A percentile compares a stretch with the other conserved stretches of the same genome.
phyloP scores from a whole-genome alignment of 2,888 invertebrate genomes.

The Dinocampus coccinellae region DNA sequence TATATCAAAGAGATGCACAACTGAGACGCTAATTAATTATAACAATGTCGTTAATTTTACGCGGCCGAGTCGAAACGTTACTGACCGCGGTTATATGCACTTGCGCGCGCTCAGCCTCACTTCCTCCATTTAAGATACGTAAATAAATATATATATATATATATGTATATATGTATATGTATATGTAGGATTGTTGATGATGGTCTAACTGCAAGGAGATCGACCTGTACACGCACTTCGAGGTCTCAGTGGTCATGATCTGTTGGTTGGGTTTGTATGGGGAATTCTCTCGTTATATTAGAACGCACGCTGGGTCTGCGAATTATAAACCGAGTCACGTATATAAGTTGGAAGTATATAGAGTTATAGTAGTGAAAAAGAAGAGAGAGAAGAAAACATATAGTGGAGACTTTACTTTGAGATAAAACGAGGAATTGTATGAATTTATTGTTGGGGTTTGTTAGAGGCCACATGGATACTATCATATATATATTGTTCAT shows the following conservation, averaged over 20 bases:
- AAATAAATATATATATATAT: neutral
- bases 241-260: slow-evolving; percentile 26
- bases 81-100: slow-evolving; percentile 59
- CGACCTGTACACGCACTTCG: slow-evolving; percentile 27
- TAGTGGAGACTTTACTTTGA: slow-evolving; percentile 24
- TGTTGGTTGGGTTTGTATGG: slow-evolving; percentile 4
- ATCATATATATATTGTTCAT: slow-evolving; percentile 5
- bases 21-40: slow-evolving; percentile 65
- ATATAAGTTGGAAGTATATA: neutral
- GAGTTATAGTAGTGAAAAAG: neutral
- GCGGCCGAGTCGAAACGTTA: slow-evolving; percentile 67
- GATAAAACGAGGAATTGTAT: slow-evolving; percentile 33
- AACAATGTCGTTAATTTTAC: slow-evolving; percentile 69
- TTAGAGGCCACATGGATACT: slow-evolving; percentile 28
- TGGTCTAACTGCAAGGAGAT: neutral
- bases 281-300: slow-evolving; percentile 22
- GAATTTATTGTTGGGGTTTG: slow-evolving; percentile 31
- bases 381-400: neutral
- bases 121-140: slow-evolving; percentile 15
- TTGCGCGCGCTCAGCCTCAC: slow-evolving; percentile 30
- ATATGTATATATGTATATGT: neutral
- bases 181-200: neutral
- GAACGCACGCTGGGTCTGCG: slow-evolving; percentile 29
- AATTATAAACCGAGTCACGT: slow-evolving; percentile 22
- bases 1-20: slow-evolving; percentile 25